phyloP scores from a whole-genome alignment of 2,797 vertebrate species.

The Sebastes itinus region DNA sequence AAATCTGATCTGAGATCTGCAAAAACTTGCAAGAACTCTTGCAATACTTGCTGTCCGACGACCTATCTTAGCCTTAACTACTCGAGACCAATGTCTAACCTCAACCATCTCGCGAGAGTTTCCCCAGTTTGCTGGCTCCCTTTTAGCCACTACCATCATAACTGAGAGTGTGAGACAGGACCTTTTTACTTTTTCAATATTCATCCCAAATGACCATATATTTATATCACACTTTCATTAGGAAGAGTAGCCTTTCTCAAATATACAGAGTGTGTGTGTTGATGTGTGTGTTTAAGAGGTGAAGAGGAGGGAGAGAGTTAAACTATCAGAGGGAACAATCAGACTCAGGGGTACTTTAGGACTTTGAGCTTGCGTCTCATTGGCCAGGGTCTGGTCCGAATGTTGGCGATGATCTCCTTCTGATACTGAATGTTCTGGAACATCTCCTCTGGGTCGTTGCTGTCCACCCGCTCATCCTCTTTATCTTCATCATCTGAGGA shows the following conservation, averaged over 20 bases:
- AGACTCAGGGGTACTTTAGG: conserved; percentile 82
- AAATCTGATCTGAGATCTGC: too few relatives aligned
- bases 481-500: conserved; percentile 87
- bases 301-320: not conserved
- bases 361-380: conserved; percentile 94
- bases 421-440: conserved; percentile 98
- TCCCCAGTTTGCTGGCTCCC: too few relatives aligned
- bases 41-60: too few relatives aligned
- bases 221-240: not conserved
- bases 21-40: too few relatives aligned
- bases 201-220: not conserved
- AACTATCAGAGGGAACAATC: not conserved
- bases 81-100: too few relatives aligned
- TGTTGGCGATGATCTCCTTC: conserved; percentile 95
- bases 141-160: too few relatives aligned
- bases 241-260: not conserved
- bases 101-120: too few relatives aligned
- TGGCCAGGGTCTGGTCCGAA: conserved; percentile 92
- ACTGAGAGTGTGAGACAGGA: too few relatives aligned
- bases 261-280: not conserved
- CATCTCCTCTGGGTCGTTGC: conserved; percentile 93
- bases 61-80: too few relatives aligned
- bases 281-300: not conserved
- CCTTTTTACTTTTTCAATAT: not conserved
- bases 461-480: conserved; percentile 86